These are phyloP conservation scores for Epinotia nisella DNA, from an alignment of 2,888 invertebrate species.

Conservation along the genomic window DNA sequence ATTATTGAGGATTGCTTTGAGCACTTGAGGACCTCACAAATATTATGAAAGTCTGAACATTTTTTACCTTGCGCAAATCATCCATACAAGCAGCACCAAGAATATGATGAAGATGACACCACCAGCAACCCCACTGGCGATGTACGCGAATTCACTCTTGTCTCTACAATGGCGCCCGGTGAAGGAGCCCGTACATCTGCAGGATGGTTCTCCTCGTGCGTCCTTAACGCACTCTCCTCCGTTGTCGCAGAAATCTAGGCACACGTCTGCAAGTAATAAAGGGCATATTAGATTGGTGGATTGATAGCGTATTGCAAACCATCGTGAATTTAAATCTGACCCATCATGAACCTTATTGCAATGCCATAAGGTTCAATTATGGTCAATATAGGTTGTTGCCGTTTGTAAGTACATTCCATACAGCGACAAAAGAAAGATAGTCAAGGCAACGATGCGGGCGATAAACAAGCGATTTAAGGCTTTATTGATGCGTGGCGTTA, in stretches of 20 bases:
- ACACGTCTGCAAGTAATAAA: slow-evolving; percentile 86
- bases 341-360: too few relatives aligned
- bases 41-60: not conserved
- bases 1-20: not conserved
- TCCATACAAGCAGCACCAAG: slow-evolving; percentile 96
- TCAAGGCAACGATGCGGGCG: not conserved
- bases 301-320: not conserved
- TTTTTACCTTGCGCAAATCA: slow-evolving; percentile 95
- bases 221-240: slow-evolving; percentile 95
- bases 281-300: slow-evolving; percentile 14
- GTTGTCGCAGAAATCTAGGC: slow-evolving; percentile 94
- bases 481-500: too few relatives aligned
- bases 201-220: slow-evolving; percentile 92
- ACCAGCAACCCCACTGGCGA: slow-evolving; percentile 96
- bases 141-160: slow-evolving; percentile 97
- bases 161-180: slow-evolving; percentile 95
- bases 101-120: slow-evolving; percentile 97
- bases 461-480: not conserved
- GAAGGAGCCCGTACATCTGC: slow-evolving; percentile 96
- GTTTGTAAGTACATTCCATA: too few relatives aligned
- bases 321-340: too few relatives aligned
- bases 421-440: too few relatives aligned
- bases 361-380: too few relatives aligned
- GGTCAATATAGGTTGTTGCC: too few relatives aligned
- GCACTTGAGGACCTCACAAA: not conserved